phyloP scores from a whole-genome alignment of 2,113 vertebrate genomes.

The Poeciliopsis turrubarensis region DNA sequence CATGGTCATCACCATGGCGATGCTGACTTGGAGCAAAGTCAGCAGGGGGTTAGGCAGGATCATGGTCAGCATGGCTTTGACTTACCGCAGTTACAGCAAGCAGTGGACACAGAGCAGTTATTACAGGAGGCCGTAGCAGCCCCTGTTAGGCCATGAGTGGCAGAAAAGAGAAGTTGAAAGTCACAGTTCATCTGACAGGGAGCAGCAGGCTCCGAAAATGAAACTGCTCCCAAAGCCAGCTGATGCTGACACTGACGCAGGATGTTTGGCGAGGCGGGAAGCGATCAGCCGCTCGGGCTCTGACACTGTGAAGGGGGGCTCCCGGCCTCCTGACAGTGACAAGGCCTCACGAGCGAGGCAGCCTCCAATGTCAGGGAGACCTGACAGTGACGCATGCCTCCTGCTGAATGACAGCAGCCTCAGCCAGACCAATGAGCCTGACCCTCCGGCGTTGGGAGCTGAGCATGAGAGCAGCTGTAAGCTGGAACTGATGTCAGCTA shows the following conservation, averaged over 20 bases:
- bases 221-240: conserved; percentile 67
- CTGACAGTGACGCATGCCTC: conserved; percentile 91
- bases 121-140: conserved; percentile 35
- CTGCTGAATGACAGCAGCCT: conserved; percentile 83
- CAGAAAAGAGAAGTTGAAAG: conserved; percentile 77
- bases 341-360: conserved; percentile 73
- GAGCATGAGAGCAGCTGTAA: conserved; percentile 84
- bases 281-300: conserved; percentile 75
- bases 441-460: conserved; percentile 74
- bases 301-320: conserved; percentile 89
- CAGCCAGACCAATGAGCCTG: conserved; percentile 78
- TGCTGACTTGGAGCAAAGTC: conserved; percentile 20
- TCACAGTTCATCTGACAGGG: conserved; percentile 85
- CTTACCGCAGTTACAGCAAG: conserved; percentile 44
- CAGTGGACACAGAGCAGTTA: conserved; percentile 34
- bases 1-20: conserved; percentile 17
- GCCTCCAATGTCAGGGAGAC: conserved; percentile 84
- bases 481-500: conserved; percentile 50
- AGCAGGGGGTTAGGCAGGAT: conserved; percentile 18
- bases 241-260: conserved; percentile 97
- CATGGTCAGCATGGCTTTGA: neutral
- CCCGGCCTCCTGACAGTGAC: conserved; percentile 93
- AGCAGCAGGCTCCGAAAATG: conserved; percentile 62
- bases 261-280: conserved; percentile 81
- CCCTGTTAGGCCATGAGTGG: conserved; percentile 69